These are phyloP conservation scores for Acanthacorydalis orientalis DNA, from an alignment of 2,888 invertebrate genomes.

Conservation along the genomic window DNA sequence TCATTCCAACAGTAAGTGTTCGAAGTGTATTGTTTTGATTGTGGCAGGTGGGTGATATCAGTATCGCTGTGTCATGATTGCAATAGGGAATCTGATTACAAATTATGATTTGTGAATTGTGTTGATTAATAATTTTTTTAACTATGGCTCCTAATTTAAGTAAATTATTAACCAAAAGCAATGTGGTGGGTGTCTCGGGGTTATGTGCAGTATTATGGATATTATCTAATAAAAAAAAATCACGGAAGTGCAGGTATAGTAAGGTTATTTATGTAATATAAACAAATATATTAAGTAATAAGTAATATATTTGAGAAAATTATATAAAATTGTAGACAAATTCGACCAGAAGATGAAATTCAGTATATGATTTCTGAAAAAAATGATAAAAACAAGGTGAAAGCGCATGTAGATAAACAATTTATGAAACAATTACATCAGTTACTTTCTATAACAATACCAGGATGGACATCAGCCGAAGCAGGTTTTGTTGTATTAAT, in stretches of 20 bases:
- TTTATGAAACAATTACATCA: constrained; percentile 53
- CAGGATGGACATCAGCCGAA: constrained; percentile 63
- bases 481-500: constrained; percentile 54
- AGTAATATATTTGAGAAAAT: neutral
- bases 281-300: constrained; percentile 5
- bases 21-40: too few species aligned
- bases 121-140: constrained; percentile 3
- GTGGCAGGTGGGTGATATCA: too few species aligned
- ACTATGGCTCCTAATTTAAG: constrained; percentile 61
- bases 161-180: constrained; percentile 52
- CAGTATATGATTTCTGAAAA: constrained; percentile 66
- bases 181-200: constrained; percentile 46
- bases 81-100: neutral
- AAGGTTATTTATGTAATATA: constrained; percentile 13
- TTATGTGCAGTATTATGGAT: constrained; percentile 43
- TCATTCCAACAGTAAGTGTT: too few species aligned
- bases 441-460: constrained; percentile 60
- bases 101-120: neutral
- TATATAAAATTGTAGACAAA: constrained; percentile 25
- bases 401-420: constrained; percentile 58
- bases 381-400: constrained; percentile 35
- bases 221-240: constrained; percentile 32
- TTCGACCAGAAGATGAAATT: constrained; percentile 49
- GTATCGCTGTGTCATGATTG: neutral
- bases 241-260: constrained; percentile 29